A percentile compares a stretch with the other conserved stretches of the same genome.
Conservation (phyloP, 2,113 vertebrate species). For the Suncus etruscus region DNA sequence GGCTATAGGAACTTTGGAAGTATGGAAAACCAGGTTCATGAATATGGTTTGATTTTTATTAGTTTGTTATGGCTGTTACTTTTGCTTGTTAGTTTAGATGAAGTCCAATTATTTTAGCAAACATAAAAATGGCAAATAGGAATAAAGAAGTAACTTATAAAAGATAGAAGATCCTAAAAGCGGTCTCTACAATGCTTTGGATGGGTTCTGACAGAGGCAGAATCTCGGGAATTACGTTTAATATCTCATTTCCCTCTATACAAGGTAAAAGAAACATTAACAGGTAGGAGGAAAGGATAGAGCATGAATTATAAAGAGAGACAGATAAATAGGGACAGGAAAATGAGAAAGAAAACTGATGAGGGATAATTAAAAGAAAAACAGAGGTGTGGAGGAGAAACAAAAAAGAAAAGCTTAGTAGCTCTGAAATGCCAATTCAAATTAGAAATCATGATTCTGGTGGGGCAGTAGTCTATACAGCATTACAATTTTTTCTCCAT, state of each 20-base stretch:
- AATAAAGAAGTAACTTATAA: background rate
- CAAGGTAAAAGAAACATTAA: background rate
- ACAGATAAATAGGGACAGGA: conserved; percentile 17
- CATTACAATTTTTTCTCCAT: conserved; percentile 19
- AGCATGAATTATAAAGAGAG: background rate
- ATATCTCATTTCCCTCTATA: background rate
- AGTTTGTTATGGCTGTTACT: too few species aligned
- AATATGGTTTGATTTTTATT: too few species aligned
- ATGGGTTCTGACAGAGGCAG: background rate
- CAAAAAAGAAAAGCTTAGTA: background rate
- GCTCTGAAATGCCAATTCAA: conserved; percentile 40
- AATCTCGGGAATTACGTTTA: background rate
- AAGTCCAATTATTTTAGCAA: too few species aligned
- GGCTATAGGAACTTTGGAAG: too few species aligned
- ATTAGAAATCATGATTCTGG: conserved; percentile 27
- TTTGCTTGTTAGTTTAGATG: too few species aligned
- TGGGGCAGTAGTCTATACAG: background rate
- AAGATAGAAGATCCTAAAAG: conserved; percentile 26
- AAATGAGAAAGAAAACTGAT: conserved; percentile 38
- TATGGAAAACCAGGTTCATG: too few species aligned
- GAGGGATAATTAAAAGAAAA: conserved; percentile 32
- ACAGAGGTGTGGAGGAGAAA: too few species aligned
- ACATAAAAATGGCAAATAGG: too few species aligned
- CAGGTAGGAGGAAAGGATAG: background rate
- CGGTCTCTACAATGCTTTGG: background rate